A percentile compares a stretch with the other conserved stretches of the same genome.
Conservation (phyloP, 2,888 invertebrate species). For the Volucella inanis region DNA sequence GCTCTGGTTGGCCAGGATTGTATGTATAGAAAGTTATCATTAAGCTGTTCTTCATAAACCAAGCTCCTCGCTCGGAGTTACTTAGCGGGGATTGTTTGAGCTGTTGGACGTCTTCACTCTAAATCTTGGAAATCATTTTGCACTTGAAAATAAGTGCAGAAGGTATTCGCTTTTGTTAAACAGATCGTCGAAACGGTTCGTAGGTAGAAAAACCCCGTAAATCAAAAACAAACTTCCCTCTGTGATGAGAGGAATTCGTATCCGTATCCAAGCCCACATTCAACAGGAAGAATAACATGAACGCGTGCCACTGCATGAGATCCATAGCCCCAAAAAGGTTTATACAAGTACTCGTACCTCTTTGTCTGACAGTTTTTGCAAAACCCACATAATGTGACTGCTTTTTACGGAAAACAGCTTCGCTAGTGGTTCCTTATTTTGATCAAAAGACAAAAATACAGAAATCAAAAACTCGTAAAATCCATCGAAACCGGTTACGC, state of each 20-base stretch:
- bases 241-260: background rate
- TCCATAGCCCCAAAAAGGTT: slow-evolving; percentile 24
- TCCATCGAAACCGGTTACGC: slow-evolving; percentile 26
- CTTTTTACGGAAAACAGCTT: slow-evolving; percentile 36
- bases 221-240: slow-evolving; percentile 2
- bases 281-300: background rate
- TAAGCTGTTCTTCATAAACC: no score
- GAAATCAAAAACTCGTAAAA: background rate
- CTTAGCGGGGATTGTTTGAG: no score
- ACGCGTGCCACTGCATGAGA: slow-evolving; percentile 1
- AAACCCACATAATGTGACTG: slow-evolving; percentile 33
- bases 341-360: background rate
- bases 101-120: no score
- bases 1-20: no score
- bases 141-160: background rate
- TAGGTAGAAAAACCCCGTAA: background rate
- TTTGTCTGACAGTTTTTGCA: slow-evolving; percentile 5
- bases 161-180: background rate
- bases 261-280: background rate
- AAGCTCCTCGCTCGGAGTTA: no score
- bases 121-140: no score
- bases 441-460: background rate
- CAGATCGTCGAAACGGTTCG: background rate
- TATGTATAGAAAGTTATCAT: no score
- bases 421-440: slow-evolving; percentile 41